A percentile compares a stretch with the other conserved stretches of the same genome.
Conservation (phyloP, 2,797 vertebrate genomes). For the Ptychobarbus kaznakovi region DNA sequence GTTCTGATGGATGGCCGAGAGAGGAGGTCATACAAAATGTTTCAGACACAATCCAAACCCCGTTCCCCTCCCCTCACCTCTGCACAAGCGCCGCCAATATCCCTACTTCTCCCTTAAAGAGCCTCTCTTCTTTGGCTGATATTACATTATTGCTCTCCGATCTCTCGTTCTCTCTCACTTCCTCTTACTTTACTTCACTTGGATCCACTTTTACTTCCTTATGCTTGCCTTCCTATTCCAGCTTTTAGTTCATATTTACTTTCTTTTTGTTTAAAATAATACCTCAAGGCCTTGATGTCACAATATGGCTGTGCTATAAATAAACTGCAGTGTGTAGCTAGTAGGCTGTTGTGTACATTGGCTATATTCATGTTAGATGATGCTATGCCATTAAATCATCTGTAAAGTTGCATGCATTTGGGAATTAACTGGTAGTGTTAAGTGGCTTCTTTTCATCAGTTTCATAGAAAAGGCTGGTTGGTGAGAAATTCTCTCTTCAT, state of each 20-base stretch:
- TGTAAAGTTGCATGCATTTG: conserved; percentile 74
- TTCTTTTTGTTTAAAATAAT: not conserved
- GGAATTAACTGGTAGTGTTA: conserved; percentile 85
- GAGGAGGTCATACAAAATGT: conserved; percentile 94
- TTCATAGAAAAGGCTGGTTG: not conserved
- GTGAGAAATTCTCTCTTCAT: conserved; percentile 13
- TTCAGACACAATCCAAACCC: conserved; percentile 82
- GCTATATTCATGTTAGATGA: conserved; percentile 74
- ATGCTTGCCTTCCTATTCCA: not conserved
- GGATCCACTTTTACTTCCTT: not conserved
- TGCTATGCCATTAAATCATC: conserved; percentile 86
- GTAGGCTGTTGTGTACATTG: conserved; percentile 45
- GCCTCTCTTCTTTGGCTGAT: conserved; percentile 62
- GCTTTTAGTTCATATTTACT: conserved; percentile 9
- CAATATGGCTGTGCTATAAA: conserved; percentile 68
- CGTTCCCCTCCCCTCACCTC: conserved; percentile 68
- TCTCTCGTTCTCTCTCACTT: conserved; percentile 62
- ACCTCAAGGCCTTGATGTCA: not conserved
- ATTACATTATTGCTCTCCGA: conserved; percentile 57
- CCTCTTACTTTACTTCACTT: conserved; percentile 66
- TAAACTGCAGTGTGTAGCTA: conserved; percentile 68
- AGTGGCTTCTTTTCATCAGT: conserved; percentile 63
- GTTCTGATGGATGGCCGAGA: conserved; percentile 96
- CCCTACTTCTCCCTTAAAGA: conserved; percentile 70
- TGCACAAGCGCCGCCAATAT: conserved; percentile 62